These are phyloP conservation scores for Diaprepes abbreviatus DNA, from an alignment of 2,888 invertebrate genomes.

Conservation along the genomic window DNA sequence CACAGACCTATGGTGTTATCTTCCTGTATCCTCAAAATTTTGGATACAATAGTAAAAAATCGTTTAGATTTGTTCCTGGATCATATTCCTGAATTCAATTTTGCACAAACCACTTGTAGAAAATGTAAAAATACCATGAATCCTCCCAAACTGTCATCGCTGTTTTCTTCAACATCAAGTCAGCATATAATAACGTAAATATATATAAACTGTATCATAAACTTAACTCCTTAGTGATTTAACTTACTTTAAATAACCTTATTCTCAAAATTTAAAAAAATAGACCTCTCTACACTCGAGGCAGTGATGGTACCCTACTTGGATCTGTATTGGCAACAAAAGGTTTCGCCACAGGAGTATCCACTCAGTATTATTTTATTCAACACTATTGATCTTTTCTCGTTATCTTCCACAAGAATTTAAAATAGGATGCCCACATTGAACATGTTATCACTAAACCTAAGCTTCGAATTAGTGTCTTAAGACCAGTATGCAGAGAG, in stretches of 20 bases:
- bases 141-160: background rate
- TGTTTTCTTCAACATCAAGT: constrained; percentile 17
- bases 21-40: background rate
- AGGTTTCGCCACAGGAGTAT: no score
- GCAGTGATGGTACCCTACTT: no score
- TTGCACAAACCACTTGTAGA: background rate
- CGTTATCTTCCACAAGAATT: no score
- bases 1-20: background rate
- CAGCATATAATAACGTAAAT: constrained; percentile 29
- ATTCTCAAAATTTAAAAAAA: no score
- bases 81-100: no score
- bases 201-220: constrained; percentile 12
- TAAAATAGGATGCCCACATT: no score
- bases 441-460: no score
- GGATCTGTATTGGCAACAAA: no score
- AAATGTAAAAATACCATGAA: background rate
- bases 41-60: background rate
- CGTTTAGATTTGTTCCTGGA: background rate
- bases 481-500: background rate
- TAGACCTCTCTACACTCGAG: no score
- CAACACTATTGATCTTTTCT: no score
- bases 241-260: no score
- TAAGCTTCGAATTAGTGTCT: background rate
- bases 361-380: no score
- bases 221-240: background rate